Evolutionary conservation across 2,888 invertebrate species (phyloP), one percentile per base, ranked within the genome.

Genomic region (Alitta virens): DNA sequence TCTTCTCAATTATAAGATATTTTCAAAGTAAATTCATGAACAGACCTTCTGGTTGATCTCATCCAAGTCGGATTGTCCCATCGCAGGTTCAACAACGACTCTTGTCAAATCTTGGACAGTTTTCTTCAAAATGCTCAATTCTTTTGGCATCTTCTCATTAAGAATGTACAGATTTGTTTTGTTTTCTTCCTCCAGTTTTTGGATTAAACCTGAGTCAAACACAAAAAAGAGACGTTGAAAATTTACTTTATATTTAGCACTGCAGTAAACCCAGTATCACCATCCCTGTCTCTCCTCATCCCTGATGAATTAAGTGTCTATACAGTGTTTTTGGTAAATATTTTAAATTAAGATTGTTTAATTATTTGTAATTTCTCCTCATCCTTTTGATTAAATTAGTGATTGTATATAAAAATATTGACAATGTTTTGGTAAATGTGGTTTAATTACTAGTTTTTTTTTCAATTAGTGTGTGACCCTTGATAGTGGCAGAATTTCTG

Each of bases 101-200:
- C 84, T 85, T 74, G 88, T 88, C 77, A 91, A 84, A 65, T 91
- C 88, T 65, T 86, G 86, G 42, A 91, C 84, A 72, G 88, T 88
- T 71, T 87, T 87, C 75, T 88, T 87, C 57, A 87, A 83, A 14
- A 83, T 81, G 1, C 84, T 81, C 51, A 89, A 84, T 79, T 94
- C 93, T 71, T 88, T 87, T 0, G 91, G 91, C 58, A 93, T 79
- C 76, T 92, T 91, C 74, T 91, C 91, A 67, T 89, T 88, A 0
- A 88, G 88, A 65, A 93, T 85, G 80, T 90, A 91, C 63, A 84
- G 85, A 76, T 90, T 89, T 43, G 90, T 86, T 82, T 89, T 88
- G 46, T 88, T 86, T 82, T 91, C 91, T 77, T 91, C 90, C 74
- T 89, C 88, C 68, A 91, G 82, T 70, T 88, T 86, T 77, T 89